Percentiles rank a stretch among this genome's conserved stretches.
Evolutionary conservation across 2,888 invertebrate species (phyloP).

Genomic region (Cerastis leucographa): DNA sequence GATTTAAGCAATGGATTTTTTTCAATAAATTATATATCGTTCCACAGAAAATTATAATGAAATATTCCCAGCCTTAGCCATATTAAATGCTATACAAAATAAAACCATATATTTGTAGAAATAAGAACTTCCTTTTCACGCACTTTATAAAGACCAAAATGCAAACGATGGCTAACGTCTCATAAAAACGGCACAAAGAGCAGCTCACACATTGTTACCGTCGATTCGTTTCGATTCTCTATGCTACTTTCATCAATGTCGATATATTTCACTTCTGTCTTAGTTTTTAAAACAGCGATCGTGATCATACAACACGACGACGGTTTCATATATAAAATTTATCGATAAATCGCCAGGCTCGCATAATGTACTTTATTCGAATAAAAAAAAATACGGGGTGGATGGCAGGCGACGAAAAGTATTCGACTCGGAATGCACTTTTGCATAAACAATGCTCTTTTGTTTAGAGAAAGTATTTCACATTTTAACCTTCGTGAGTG

Average conservation of each 20-base stretch:
- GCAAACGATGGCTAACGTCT: constrained; percentile 42
- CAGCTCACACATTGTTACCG: constrained; percentile 55
- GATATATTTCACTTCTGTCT: constrained; percentile 77
- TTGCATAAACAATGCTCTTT: constrained; percentile 90
- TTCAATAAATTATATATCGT: not conserved
- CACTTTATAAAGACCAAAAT: constrained; percentile 24
- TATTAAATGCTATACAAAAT: not conserved
- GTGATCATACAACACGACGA: constrained; percentile 88
- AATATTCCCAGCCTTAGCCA: not conserved
- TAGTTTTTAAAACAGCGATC: constrained; percentile 82
- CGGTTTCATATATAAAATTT: constrained; percentile 84
- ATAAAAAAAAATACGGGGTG: constrained; percentile 78
- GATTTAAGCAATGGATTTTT: not conserved
- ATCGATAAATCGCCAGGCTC: constrained; percentile 84
- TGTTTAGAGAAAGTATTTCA: constrained; percentile 91
- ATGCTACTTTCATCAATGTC: constrained; percentile 73
- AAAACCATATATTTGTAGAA: constrained; percentile 7
- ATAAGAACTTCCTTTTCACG: constrained; percentile 19
- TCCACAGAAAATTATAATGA: not conserved
- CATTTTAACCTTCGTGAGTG: constrained; percentile 86
- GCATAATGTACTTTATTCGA: constrained; percentile 79
- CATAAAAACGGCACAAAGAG: constrained; percentile 14
- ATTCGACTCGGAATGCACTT: constrained; percentile 88
- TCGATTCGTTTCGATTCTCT: constrained; percentile 62
- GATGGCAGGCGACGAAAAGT: constrained; percentile 89